A percentile compares a stretch with the other conserved stretches of the same genome.
These are phyloP conservation scores for Leiothrix lutea DNA, from an alignment of 2,113 vertebrate genomes.

Conservation along the genomic window DNA sequence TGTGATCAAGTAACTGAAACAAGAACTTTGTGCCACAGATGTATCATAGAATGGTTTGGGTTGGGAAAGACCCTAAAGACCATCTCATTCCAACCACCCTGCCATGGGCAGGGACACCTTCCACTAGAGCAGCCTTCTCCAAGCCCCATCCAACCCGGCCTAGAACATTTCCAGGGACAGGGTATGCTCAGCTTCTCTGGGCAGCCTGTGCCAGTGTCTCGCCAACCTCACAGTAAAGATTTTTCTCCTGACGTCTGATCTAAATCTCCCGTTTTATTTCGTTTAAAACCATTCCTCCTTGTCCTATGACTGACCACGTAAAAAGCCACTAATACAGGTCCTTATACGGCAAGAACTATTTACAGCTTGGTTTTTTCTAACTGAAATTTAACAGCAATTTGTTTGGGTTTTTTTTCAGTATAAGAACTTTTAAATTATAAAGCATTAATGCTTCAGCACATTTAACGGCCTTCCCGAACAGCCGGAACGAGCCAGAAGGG, in stretches of 20 bases:
- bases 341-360: accelerated
- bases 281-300: background rate
- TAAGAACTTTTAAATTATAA: background rate
- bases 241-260: background rate
- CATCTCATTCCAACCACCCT: background rate
- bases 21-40: background rate
- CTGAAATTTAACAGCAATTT: accelerated
- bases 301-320: background rate
- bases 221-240: background rate
- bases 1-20: accelerated
- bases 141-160: background rate
- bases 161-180: background rate
- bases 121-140: background rate
- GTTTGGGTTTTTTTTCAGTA: accelerated
- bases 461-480: background rate
- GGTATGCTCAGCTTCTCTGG: background rate
- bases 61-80: too few species aligned
- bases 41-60: accelerated
- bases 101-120: too few species aligned
- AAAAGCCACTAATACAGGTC: background rate
- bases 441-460: accelerated
- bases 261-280: background rate
- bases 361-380: background rate
- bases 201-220: background rate
- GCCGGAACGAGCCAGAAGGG: accelerated